phyloP scores from a whole-genome alignment of 2,113 vertebrate species.

The Alligator mississippiensis region DNA sequence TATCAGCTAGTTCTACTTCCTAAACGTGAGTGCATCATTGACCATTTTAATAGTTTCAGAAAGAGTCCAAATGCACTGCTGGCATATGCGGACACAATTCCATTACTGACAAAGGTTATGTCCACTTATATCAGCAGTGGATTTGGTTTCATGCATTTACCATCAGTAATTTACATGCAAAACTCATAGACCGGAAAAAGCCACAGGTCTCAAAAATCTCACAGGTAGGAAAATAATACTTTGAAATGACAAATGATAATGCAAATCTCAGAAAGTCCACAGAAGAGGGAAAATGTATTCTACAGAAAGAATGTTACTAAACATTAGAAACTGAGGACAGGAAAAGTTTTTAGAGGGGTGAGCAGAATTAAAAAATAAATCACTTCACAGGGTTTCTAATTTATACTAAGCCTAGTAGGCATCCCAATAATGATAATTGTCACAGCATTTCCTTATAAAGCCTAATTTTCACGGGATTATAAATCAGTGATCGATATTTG shows the following conservation, averaged over 20 bases:
- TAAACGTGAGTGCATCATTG: neutral
- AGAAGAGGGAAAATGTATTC: neutral
- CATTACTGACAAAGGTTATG: neutral
- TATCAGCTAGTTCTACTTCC: neutral
- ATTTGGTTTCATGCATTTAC: neutral
- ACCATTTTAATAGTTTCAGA: neutral
- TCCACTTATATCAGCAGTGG: fast-evolving
- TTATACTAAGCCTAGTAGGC: neutral
- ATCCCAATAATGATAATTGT: fast-evolving
- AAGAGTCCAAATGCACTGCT: neutral
- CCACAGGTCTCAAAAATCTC: neutral
- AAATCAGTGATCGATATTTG: neutral
- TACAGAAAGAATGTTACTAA: fast-evolving
- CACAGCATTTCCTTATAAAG: fast-evolving
- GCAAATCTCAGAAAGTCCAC: neutral
- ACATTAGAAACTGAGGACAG: neutral
- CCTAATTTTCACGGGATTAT: neutral
- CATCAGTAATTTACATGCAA: fast-evolving
- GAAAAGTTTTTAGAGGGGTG: neutral
- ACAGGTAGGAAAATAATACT: too few relatives aligned
- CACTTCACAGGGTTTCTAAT: neutral
- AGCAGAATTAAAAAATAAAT: neutral
- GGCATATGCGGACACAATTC: fast-evolving
- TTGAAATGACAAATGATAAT: neutral
- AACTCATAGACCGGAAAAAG: neutral